Conservation (phyloP, 53 echinoderm and acorn worm genomes). For the Glandiceps talaboti region DNA sequence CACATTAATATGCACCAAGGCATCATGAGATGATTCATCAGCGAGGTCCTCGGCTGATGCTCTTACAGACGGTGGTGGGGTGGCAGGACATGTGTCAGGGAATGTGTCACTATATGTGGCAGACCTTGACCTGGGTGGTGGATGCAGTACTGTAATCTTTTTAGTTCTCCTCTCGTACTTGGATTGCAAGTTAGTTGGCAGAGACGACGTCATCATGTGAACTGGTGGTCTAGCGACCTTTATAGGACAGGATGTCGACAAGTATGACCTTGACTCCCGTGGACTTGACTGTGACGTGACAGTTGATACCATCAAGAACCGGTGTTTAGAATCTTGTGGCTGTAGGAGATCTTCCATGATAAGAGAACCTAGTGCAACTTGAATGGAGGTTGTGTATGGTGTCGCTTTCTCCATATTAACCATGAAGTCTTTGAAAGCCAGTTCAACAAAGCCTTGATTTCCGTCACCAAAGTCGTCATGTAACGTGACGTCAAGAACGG, state of each 20-base stretch:
- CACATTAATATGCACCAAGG: conserved; percentile 70
- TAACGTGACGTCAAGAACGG: conserved; percentile 65
- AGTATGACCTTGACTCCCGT: conserved; percentile 28
- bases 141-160: neutral
- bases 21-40: conserved; percentile 23
- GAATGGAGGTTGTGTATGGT: conserved; percentile 42
- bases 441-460: conserved; percentile 72
- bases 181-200: conserved; percentile 51
- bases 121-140: conserved; percentile 8
- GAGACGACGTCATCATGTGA: conserved; percentile 56
- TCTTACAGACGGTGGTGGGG: conserved; percentile 78
- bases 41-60: conserved; percentile 52
- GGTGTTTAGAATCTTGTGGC: conserved; percentile 49
- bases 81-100: conserved; percentile 37
- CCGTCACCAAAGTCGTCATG: conserved; percentile 83
- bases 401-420: conserved; percentile 77
- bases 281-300: neutral
- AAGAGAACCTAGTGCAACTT: conserved; percentile 63
- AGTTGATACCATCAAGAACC: conserved; percentile 71
- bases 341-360: conserved; percentile 84
- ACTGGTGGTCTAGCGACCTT: conserved; percentile 35
- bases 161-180: conserved; percentile 23
- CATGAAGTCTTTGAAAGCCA: conserved; percentile 71
- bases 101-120: conserved; percentile 11
- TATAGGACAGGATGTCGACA: conserved; percentile 91